A percentile compares a stretch with the other conserved stretches of the same genome.
These are phyloP conservation scores for Eilema caniola DNA, from an alignment of 2,888 invertebrate species.

Conservation along the genomic window DNA sequence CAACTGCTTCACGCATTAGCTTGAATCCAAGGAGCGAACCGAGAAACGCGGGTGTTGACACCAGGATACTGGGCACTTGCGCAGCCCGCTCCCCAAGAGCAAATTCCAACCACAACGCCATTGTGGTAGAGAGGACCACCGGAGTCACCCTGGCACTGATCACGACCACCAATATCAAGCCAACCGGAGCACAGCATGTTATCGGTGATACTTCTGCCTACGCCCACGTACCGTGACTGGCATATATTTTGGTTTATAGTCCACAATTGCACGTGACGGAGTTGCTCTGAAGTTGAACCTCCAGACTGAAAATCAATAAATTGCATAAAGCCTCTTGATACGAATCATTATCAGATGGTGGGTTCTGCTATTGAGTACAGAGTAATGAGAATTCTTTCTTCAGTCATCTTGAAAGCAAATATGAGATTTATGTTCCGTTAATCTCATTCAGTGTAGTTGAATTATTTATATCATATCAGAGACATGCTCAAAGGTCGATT, in stretches of 20 bases:
- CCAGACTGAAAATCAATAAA: slow-evolving; percentile 21
- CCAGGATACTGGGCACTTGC: slow-evolving; percentile 57
- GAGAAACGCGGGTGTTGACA: slow-evolving; percentile 63
- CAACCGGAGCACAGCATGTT: slow-evolving; percentile 57
- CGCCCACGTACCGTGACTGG: slow-evolving; percentile 24
- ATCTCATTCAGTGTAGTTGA: too few species aligned
- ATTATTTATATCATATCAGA: too few species aligned
- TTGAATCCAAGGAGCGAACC: slow-evolving; percentile 63
- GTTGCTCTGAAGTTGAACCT: slow-evolving; percentile 44
- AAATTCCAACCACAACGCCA: slow-evolving; percentile 60
- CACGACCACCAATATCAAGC: slow-evolving; percentile 58
- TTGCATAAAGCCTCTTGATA: not conserved
- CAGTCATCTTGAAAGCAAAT: too few species aligned
- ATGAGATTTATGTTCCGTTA: too few species aligned
- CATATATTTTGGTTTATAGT: slow-evolving; percentile 54
- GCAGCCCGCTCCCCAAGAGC: slow-evolving; percentile 59
- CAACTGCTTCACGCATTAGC: slow-evolving; percentile 8
- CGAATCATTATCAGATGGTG: too few species aligned
- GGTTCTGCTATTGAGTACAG: too few species aligned
- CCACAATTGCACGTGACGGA: slow-evolving; percentile 59
- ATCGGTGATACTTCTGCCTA: slow-evolving; percentile 41
- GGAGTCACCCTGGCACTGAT: slow-evolving; percentile 61
- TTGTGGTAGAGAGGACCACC: slow-evolving; percentile 66
- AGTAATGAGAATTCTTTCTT: too few species aligned
- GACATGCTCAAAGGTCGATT: too few species aligned